Evolutionary conservation across 2,888 invertebrate species (phyloP), one percentile per base, ranked within the genome.

Genomic region (Penaeus monodon): DNA sequence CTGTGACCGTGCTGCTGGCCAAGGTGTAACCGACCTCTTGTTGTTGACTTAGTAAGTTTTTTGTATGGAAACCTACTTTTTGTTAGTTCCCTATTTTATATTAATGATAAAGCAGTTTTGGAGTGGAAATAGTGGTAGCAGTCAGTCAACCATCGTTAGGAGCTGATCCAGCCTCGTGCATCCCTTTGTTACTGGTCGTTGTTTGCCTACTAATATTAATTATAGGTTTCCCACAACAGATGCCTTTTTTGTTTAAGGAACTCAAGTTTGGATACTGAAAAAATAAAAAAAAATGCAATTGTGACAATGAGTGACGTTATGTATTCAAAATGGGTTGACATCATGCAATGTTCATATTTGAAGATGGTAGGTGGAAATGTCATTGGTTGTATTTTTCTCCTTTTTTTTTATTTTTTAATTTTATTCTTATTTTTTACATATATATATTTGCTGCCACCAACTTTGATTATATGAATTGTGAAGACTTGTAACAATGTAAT

Each of bases 171-270:
- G 84, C 84, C 84, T 88, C 79, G 68, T 88, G 84, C 88, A 88
- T 88, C 88, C 68, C 84, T 84, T 88, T 88, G 88, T 88, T 88
- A 88, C 84, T 84, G n/a, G 80, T 88, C 88, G n/a, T 88, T 84
- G 88, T 88, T 88, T 88, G 88, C 88, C 88, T 84, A 88, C 88
- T 88, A 88, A 88, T 88, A 84, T 88, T n/a, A n/a, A 88, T 88
- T 64, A 88, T 88, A 88, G 84, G 80, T 88, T 88, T 84, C 84
- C 88, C 88, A 84, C 88, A n/a, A 88, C 84, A 84, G 88, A 88
- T 88, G 88, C 88, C 88, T 88, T 88, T 88, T 88, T 88, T 84
- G 88, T 88, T 88, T 88, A 88, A 88, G 88, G 88, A 88, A 83
- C 80, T 88, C 79, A 76, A 83, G 82, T 83, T 85, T 82, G 78